Base-by-base conservation (phyloP, 92 coral and sea anemone species). In the Paramuricea clavata region DNA sequence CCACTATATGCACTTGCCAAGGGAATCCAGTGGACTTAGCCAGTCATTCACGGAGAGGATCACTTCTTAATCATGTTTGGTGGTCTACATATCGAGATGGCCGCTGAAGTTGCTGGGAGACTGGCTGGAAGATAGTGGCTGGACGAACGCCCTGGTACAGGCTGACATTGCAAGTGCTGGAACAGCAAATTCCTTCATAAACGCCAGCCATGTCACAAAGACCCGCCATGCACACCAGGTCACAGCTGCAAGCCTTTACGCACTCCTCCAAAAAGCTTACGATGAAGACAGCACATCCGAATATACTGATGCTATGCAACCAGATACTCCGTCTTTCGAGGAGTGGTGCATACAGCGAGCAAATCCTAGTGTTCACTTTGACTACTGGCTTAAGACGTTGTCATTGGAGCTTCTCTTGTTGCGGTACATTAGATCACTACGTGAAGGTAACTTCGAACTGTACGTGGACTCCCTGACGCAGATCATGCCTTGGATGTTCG, bases 151-250 rank as follows among this genome's bases (percentile, higher is more conserved):
- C 49, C 87, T 82, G 0, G 52, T 26, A 16, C n/a, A 69, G n/a
- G 87, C 87, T 1, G 70, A 21, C 54, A 62, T 71, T 36, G 87
- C 87, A 69, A 69, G 64, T 32, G 26, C 87, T 2, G 83, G 83
- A n/a, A 69, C 78, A 22, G 64, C 83, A 25, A 52, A 85, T 74
- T 85, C 89, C 33, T 85, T 76, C 79, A 36, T 36, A 2, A 36
- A 36, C 8, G 42, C 42, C 42, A 36, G 4, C n/a, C n/a, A n/a
- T n/a, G n/a, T n/a, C n/a, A n/a, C n/a, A n/a, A 83, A 65, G 59
- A 83, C 82, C 70, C 49, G 88, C n/a, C n/a, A n/a, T n/a, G n/a
- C n/a, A n/a, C n/a, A n/a, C n/a, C n/a, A n/a, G n/a, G n/a, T n/a
- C n/a, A 36, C 42, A 36, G 87, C 87, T 43, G 87, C 88, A 25